Conservation (phyloP, 2,797 vertebrate species). For the Galaxias olidus region DNA sequence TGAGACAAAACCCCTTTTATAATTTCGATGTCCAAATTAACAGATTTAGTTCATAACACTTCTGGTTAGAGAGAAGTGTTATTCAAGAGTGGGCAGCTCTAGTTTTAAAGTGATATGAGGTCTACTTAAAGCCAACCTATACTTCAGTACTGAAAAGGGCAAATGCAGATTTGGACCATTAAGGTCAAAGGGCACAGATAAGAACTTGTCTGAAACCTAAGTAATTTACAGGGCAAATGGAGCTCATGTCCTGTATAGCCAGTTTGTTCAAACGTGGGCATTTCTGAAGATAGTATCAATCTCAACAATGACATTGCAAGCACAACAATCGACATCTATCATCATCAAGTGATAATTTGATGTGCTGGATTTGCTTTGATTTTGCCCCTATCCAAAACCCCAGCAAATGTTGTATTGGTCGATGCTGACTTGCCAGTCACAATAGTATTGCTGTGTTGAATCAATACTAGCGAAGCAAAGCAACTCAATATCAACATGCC, state of each 20-base stretch:
- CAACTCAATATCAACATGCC: conserved; percentile 57
- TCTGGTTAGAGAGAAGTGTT: conserved; percentile 51
- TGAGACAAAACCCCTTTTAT: conserved; percentile 80
- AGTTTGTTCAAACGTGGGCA: conserved; percentile 7
- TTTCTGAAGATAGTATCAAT: conserved; percentile 15
- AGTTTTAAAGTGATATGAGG: conserved; percentile 26
- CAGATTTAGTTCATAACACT: conserved; percentile 60
- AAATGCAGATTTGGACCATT: conserved; percentile 69
- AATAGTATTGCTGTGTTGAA: conserved; percentile 41
- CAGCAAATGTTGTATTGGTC: conserved; percentile 37
- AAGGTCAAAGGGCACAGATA: conserved; percentile 58
- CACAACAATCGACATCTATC: conserved; percentile 17
- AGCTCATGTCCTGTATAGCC: conserved; percentile 15
- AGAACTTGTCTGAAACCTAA: conserved; percentile 33
- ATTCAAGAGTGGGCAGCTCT: conserved; percentile 57
- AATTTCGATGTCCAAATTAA: conserved; percentile 62
- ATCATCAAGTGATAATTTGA: neutral
- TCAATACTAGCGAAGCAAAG: conserved; percentile 52
- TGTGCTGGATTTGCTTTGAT: conserved; percentile 27
- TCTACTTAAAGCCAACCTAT: conserved; percentile 37
- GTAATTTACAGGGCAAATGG: conserved; percentile 34
- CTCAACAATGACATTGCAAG: conserved; percentile 34
- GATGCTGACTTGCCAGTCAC: conserved; percentile 47
- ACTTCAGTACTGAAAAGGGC: conserved; percentile 68
- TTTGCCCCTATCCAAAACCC: conserved; percentile 30